Base-by-base conservation (phyloP, 37 sponge, comb jelly and placozoan genomes). In the Halichondria panicea region DNA sequence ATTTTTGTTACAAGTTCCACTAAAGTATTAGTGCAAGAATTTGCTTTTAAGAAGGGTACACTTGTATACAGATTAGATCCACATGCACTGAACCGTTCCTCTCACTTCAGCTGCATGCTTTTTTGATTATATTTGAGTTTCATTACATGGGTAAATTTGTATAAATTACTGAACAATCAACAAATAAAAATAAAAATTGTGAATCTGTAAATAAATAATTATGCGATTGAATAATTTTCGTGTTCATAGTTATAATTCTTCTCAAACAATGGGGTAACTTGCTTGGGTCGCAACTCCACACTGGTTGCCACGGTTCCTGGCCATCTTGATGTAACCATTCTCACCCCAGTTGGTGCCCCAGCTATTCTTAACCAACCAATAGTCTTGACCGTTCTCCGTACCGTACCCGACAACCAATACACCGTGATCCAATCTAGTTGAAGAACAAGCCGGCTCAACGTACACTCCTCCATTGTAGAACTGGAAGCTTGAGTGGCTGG, bases 351-450 rank as follows among this genome's bases (percentile, higher is more conserved):
- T 41, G n/a, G 68, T 54, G 21, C 83, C 83, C 77, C 77, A 77
- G 65, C 77, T 77, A 88, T 89, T 89, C 82, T 94, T 90, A 4
- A 94, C 88, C 1, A 87, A 55, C 80, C 75, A 94, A 71, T 90
- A 94, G 57, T 86, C 81, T 45, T 70, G 58, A 4, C 85, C 81
- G 0, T 68, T 78, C n/a, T 58, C 46, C 12, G 65, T 70, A 0
- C 94, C 94, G 68, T 94, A 94, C 21, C 94, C 94, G 12, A 87
- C 88, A 40, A 80, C 88, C 74, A 94, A 71, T 53, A 89, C 85
- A 39, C 81, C 88, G 57, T 95, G 92, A 62, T 91, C 88, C 44
- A 95, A 63, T 45, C 77, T 21, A 34, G 52, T 77, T 21, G 48
- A 28, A 65, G 88, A 87, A 55, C 95, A 95, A 5, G 59, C 63